Evolutionary conservation across 1,140 invertebrate genomes (phyloP).

Genomic region (Physella acuta): DNA sequence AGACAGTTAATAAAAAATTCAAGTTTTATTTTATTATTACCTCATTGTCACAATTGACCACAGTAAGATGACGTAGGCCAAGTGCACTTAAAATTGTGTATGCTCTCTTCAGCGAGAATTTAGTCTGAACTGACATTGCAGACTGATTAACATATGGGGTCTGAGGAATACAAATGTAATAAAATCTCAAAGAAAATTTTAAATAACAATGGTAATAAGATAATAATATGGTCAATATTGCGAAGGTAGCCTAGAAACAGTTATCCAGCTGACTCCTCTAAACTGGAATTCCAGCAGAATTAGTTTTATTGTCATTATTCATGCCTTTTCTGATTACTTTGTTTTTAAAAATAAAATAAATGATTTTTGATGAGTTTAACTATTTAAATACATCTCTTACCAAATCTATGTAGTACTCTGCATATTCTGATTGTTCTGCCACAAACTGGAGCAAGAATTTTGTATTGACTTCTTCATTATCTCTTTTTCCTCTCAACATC

Average conservation of each 20-base stretch:
- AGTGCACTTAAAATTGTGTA: constrained; percentile 90
- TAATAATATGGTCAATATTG: not conserved
- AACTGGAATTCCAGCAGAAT: no score
- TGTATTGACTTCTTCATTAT: not conserved
- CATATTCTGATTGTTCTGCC: not conserved
- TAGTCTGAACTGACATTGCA: constrained; percentile 48
- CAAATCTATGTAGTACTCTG: constrained; percentile 12
- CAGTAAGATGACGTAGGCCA: constrained; percentile 87
- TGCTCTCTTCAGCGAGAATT: constrained; percentile 76
- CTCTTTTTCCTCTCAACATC: constrained; percentile 5
- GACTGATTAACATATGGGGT: constrained; percentile 59
- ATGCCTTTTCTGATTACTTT: no score
- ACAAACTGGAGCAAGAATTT: constrained; percentile 12
- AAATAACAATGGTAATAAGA: not conserved
- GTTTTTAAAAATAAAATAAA: not conserved
- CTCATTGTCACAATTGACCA: constrained; percentile 87
- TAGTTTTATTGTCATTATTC: no score
- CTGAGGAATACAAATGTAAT: constrained; percentile 32
- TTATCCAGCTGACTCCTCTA: no score
- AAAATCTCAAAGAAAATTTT: not conserved
- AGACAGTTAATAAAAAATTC: no score
- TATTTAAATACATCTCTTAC: not conserved
- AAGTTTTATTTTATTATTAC: no score
- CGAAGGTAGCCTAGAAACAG: not conserved
- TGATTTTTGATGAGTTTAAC: not conserved